Conservation (phyloP, 1,140 invertebrate species). For the Teleopsis dalmanni region DNA sequence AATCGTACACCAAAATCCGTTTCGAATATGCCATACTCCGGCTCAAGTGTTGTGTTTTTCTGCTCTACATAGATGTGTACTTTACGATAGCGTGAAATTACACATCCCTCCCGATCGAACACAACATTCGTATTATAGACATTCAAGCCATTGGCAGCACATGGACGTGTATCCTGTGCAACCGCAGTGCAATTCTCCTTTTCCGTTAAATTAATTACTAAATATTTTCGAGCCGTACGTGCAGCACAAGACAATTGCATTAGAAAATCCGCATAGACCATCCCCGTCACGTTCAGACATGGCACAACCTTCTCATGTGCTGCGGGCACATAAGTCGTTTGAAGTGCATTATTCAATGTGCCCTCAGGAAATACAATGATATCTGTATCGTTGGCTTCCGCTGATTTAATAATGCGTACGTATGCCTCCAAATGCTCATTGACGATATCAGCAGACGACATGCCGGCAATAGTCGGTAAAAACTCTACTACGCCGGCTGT, state of each 20-base stretch:
- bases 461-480: conserved; percentile 3
- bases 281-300: conserved; percentile 14
- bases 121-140: conserved; percentile 64
- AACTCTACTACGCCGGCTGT: conserved; percentile 49
- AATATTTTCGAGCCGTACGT: conserved; percentile 18
- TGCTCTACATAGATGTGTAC: conserved; percentile 53
- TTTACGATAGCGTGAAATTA: conserved; percentile 64
- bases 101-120: conserved; percentile 53
- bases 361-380: conserved; percentile 76
- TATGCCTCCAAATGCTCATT: conserved; percentile 1
- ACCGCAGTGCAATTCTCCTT: conserved; percentile 23
- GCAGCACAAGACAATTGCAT: conserved; percentile 29
- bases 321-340: conserved; percentile 26
- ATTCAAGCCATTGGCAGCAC: conserved; percentile 34
- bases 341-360: conserved; percentile 30
- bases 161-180: conserved; percentile 13
- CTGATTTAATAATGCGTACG: conserved; percentile 19
- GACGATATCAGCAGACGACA: neutral
- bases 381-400: conserved; percentile 45
- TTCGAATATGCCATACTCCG: conserved; percentile 43
- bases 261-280: conserved; percentile 29
- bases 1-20: conserved; percentile 69
- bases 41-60: conserved; percentile 16
- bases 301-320: conserved; percentile 17
- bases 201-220: conserved; percentile 30